phyloP scores from a whole-genome alignment of 2,113 vertebrate species.

The Mugil cephalus region DNA sequence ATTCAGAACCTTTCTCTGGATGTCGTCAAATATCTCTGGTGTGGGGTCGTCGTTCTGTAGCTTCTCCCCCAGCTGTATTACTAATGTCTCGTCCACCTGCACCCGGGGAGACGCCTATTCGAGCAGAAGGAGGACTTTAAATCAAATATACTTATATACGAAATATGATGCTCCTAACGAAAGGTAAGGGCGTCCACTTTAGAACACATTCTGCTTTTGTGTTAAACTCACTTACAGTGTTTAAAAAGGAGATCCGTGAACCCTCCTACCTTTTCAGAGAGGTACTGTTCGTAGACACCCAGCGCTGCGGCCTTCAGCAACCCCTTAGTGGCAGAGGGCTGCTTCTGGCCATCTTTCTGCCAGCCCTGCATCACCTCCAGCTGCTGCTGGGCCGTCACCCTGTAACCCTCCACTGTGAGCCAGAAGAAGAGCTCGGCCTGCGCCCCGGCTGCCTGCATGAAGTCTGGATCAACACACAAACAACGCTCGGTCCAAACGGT shows the following conservation, averaged over 20 bases:
- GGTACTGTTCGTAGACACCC: slow-evolving; percentile 98
- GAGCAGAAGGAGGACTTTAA: not conserved
- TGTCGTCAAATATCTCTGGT: slow-evolving; percentile 98
- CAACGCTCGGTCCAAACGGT: not conserved
- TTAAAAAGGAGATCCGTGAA: not conserved
- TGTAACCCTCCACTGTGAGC: slow-evolving; percentile 99
- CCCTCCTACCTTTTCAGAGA: slow-evolving; percentile 89
- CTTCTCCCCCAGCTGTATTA: slow-evolving; percentile 91
- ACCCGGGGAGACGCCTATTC: slow-evolving; percentile 95
- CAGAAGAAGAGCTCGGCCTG: slow-evolving; percentile 99
- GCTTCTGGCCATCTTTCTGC: slow-evolving; percentile 92
- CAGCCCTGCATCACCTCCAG: slow-evolving; percentile 91
- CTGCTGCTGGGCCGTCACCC: slow-evolving; percentile 97
- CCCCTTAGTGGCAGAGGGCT: slow-evolving; percentile 93
- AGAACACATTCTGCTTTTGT: not conserved
- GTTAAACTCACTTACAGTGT: too few relatives aligned
- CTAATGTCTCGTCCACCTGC: slow-evolving; percentile 90
- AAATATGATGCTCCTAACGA: not conserved
- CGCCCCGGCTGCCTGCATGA: slow-evolving; percentile 96
- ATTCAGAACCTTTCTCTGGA: slow-evolving; percentile 91
- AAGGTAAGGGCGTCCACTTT: not conserved
- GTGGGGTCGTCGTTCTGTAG: slow-evolving; percentile 95
- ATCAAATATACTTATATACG: not conserved
- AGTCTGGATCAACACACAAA: slow-evolving; percentile 85
- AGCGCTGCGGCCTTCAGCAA: slow-evolving; percentile 93